Base-by-base conservation (phyloP, 2,888 invertebrate species). In the Chloroclysta siterata region DNA sequence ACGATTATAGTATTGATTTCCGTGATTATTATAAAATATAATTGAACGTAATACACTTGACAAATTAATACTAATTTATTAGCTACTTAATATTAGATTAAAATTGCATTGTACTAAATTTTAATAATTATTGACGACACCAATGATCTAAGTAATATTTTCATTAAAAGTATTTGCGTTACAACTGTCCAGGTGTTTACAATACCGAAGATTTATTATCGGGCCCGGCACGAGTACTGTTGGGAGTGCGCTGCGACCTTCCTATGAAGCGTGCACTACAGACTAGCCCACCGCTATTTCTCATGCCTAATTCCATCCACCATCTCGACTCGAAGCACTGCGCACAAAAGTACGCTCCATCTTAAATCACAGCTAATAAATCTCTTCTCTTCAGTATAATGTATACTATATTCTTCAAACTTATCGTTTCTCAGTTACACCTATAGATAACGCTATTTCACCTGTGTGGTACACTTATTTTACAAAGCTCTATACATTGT, bases 401-500 rank as follows among this genome's bases (percentile, higher is more conserved):
- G 72, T 72, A 84, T 84, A 83, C 81, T 79, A 77, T 81, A 73
- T 77, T 79, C 74, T 63, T 58, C 76, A 78, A 82, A 84, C 78
- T 80, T 78, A 77, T 78, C 77, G 79, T 78, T 78, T 81, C 82
- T 80, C 79, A 82, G 76, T 82, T 83, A 84, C 78, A 80, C 10
- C 78, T 84, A 86, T 85, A 81, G 76, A 81, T 86, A 87, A 88
- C 81, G 85, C 85, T 91, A 90, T 85, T 79, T 86, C 80, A 91
- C 91, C 91, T 90, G 89, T 90, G 85, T 90, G 85, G 85, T 87
- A 88, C 90, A 52, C 65, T 89, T 90, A 90, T 77, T 82, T 87
- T 93, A 92, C 88, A 82, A 93, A 93, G 93, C 93, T 93, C 93
- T 93, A 93, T 92, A 93, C 93, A 92, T 87, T 89, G 83, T 89